Percentiles rank a stretch among this genome's conserved stretches.
Conservation (phyloP, 1,140 invertebrate genomes). For the Brachionus asplanchnoidis region DNA sequence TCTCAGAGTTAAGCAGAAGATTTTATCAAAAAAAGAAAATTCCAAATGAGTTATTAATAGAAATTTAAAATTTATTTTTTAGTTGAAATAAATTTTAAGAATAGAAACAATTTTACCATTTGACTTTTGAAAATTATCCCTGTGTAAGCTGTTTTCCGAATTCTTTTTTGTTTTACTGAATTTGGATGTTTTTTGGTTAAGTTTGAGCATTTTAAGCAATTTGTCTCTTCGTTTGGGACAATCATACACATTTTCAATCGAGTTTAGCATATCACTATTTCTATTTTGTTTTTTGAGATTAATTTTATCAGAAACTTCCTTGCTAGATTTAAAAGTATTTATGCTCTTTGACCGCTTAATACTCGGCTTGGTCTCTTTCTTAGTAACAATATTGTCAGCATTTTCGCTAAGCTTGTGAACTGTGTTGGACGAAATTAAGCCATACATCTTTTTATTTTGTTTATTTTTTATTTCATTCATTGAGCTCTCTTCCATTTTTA, state of each 20-base stretch:
- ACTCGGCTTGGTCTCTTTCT: not conserved
- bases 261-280: not conserved
- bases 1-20: too few species aligned
- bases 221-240: not conserved
- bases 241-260: not conserved
- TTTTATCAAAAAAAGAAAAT: too few species aligned
- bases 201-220: not conserved
- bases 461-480: not conserved
- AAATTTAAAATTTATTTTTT: too few species aligned
- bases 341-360: constrained; percentile 14
- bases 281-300: not conserved
- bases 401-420: not conserved
- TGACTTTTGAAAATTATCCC: not conserved
- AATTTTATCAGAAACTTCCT: not conserved
- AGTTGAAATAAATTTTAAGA: too few species aligned
- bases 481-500: not conserved
- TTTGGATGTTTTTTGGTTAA: constrained; percentile 3
- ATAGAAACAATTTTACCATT: not conserved
- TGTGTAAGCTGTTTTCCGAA: not conserved
- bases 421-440: not conserved
- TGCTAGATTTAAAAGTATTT: not conserved
- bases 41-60: too few species aligned
- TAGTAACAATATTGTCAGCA: not conserved
- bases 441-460: not conserved
- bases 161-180: not conserved